These are phyloP conservation scores for Circaetus gallicus DNA, from an alignment of 2,113 vertebrate genomes.

Conservation along the genomic window DNA sequence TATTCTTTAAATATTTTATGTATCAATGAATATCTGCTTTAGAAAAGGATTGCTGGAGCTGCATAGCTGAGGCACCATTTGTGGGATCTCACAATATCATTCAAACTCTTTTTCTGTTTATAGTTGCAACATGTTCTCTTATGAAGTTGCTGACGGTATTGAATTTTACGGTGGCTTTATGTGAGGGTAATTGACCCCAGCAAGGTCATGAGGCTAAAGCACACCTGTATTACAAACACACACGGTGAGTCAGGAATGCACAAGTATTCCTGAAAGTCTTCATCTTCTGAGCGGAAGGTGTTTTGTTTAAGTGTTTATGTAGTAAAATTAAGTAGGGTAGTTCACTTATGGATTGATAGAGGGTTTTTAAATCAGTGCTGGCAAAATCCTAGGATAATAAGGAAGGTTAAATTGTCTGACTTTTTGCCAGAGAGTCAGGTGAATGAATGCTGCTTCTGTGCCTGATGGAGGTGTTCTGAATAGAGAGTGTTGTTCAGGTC, in stretches of 20 bases:
- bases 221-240: no score
- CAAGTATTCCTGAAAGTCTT: neutral
- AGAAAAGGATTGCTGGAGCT: neutral
- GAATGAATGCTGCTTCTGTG: neutral
- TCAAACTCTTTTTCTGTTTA: neutral
- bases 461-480: neutral
- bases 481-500: neutral
- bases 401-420: neutral
- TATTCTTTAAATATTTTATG: neutral
- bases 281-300: rapidly evolving
- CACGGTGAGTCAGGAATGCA: neutral
- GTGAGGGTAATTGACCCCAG: neutral
- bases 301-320: neutral
- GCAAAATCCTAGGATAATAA: neutral
- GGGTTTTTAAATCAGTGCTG: neutral
- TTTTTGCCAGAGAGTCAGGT: neutral
- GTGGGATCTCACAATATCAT: neutral
- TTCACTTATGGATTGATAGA: neutral
- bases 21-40: neutral
- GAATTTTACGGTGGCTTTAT: neutral
- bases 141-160: neutral
- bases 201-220: neutral
- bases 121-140: neutral
- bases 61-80: neutral
- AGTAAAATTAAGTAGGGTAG: neutral